Evolutionary conservation across 1,140 invertebrate species (phyloP).

Genomic region (Cyclina sinensis): DNA sequence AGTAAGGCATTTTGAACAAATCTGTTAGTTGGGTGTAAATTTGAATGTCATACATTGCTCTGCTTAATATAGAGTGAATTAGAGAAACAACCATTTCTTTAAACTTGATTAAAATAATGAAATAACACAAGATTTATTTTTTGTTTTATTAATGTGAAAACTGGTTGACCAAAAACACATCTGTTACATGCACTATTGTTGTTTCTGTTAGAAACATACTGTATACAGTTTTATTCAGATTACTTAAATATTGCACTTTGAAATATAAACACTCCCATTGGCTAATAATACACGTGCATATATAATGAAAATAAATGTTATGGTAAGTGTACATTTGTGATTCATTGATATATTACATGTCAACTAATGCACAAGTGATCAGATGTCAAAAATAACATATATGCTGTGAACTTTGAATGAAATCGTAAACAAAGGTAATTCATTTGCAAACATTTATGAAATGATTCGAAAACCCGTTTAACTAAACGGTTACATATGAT

Average conservation of each 20-base stretch:
- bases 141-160: slow-evolving; percentile 28
- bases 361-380: neutral
- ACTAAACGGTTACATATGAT: neutral
- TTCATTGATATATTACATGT: neutral
- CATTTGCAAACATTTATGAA: neutral
- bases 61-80: too few species aligned
- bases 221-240: neutral
- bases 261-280: slow-evolving; percentile 2
- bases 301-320: neutral
- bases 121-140: neutral
- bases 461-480: neutral
- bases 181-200: slow-evolving; percentile 5
- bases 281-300: slow-evolving; percentile 18
- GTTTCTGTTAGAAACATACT: slow-evolving; percentile 13
- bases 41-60: too few species aligned
- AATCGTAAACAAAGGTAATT: neutral
- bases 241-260: slow-evolving; percentile 53
- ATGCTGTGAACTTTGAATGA: neutral
- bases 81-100: too few species aligned
- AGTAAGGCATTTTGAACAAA: too few species aligned
- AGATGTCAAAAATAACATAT: neutral
- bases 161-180: slow-evolving; percentile 32
- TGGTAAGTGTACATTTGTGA: neutral
- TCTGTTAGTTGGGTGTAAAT: too few species aligned
- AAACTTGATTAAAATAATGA: neutral